Conservation (phyloP, 2,797 vertebrate genomes). For the Parotocinclus haroldoi region DNA sequence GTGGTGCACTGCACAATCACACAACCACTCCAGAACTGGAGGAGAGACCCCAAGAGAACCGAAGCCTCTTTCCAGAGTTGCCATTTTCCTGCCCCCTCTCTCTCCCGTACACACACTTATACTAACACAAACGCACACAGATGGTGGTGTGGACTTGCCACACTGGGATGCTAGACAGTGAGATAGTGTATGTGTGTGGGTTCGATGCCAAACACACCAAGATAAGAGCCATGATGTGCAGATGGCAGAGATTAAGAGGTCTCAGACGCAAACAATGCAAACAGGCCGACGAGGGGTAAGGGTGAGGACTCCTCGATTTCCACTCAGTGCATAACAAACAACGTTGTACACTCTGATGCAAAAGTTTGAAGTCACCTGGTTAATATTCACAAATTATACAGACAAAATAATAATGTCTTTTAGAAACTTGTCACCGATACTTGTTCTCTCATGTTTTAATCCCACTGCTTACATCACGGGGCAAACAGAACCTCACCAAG, state of each 20-base stretch:
- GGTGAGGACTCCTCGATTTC: background rate
- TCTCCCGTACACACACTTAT: slow-evolving; percentile 26
- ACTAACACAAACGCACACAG: slow-evolving; percentile 22
- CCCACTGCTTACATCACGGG: too few species aligned
- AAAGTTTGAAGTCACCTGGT: too few species aligned
- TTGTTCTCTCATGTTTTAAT: too few species aligned
- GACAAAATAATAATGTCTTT: too few species aligned
- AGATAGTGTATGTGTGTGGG: slow-evolving; percentile 23
- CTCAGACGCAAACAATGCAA: slow-evolving; percentile 42
- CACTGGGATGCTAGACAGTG: slow-evolving; percentile 13
- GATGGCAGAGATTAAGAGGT: slow-evolving; percentile 37
- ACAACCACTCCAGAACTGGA: slow-evolving; percentile 16
- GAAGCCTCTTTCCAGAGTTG: slow-evolving; percentile 9
- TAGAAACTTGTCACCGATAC: too few species aligned
- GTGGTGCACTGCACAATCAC: slow-evolving; percentile 22
- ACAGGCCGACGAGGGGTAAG: background rate
- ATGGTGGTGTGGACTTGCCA: slow-evolving; percentile 14
- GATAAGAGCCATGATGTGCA: slow-evolving; percentile 35
- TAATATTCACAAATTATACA: too few species aligned
- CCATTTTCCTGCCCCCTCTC: slow-evolving; percentile 4
- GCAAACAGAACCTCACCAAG: too few species aligned
- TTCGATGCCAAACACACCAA: slow-evolving; percentile 20
- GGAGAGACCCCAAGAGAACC: slow-evolving; percentile 23
- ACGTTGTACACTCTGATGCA: too few species aligned
- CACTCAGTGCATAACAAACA: background rate